Percentiles rank a stretch among this genome's conserved stretches.
These are phyloP conservation scores for Quadroppia sp. DNA, from an alignment of 2,888 invertebrate species.

Conservation along the genomic window DNA sequence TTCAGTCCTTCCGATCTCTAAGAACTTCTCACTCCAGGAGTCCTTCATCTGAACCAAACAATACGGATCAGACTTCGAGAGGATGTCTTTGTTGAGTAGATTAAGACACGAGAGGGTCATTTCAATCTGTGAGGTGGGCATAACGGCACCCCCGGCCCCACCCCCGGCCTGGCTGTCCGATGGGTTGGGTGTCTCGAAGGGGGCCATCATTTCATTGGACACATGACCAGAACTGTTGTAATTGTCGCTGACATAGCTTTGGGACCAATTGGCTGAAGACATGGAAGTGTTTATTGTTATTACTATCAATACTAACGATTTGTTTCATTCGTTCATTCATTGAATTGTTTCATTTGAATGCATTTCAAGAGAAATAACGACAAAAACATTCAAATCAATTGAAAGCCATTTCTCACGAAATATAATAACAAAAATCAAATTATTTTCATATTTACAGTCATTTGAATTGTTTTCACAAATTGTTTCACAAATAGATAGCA, in stretches of 20 bases:
- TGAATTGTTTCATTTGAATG: background rate
- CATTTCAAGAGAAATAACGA: too few species aligned
- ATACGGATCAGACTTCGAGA: conserved; percentile 60
- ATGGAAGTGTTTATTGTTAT: background rate
- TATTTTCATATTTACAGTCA: too few species aligned
- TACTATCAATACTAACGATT: background rate
- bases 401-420: too few species aligned
- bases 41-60: conserved; percentile 54
- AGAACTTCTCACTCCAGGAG: conserved; percentile 50
- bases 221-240: background rate
- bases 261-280: conserved; percentile 26
- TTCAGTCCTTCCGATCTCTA: conserved; percentile 55
- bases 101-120: conserved; percentile 54
- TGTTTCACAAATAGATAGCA: too few species aligned
- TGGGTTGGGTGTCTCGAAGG: background rate
- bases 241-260: background rate
- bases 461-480: too few species aligned
- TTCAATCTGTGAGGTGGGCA: conserved; percentile 53
- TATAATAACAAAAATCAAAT: too few species aligned
- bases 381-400: too few species aligned
- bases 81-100: conserved; percentile 56
- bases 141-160: conserved; percentile 42
- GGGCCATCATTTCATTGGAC: conserved; percentile 29
- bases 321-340: background rate
- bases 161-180: conserved; percentile 29